A percentile compares a stretch with the other conserved stretches of the same genome.
These are phyloP conservation scores for Callipepla squamata DNA, from an alignment of 2,113 vertebrate genomes.

Conservation along the genomic window DNA sequence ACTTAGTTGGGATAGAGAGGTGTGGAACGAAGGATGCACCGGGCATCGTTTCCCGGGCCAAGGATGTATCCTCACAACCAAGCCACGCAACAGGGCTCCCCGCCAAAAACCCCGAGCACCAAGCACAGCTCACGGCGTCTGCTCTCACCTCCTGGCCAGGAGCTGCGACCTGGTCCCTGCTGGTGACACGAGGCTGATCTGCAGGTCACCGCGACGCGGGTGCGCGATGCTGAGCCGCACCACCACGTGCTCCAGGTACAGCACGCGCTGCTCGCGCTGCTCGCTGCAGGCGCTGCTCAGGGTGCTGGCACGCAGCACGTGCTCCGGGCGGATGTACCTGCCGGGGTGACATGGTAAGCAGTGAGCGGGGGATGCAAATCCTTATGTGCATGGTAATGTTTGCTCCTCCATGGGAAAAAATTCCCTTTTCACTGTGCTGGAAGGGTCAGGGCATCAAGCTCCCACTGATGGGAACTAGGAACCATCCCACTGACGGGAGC, in stretches of 20 bases:
- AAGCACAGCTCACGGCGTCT: not conserved
- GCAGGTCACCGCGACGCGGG: conserved; percentile 89
- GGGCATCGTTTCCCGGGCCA: accelerated
- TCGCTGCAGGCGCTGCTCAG: conserved; percentile 81
- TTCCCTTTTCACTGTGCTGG: not conserved
- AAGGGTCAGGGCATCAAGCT: not conserved
- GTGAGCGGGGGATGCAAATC: conserved; percentile 51
- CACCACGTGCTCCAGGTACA: conserved; percentile 88
- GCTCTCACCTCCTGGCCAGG: conserved; percentile 85
- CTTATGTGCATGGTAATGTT: not conserved
- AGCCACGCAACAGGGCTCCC: accelerated
- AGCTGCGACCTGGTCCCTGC: conserved; percentile 89
- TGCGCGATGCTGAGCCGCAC: conserved; percentile 84
- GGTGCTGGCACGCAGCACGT: conserved; percentile 80
- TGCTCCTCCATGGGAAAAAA: not conserved
- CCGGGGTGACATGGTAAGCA: no score
- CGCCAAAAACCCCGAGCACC: accelerated
- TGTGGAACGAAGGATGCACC: not conserved
- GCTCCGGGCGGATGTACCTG: conserved; percentile 87
- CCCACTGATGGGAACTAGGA: not conserved
- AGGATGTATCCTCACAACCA: not conserved
- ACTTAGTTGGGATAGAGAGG: not conserved
- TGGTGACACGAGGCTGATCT: conserved; percentile 89
- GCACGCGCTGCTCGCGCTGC: conserved; percentile 80
- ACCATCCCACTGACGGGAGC: not conserved